A percentile compares a stretch with the other conserved stretches of the same genome.
phyloP scores from a whole-genome alignment of 2,888 invertebrate species.

The Stenodema calcarata region DNA sequence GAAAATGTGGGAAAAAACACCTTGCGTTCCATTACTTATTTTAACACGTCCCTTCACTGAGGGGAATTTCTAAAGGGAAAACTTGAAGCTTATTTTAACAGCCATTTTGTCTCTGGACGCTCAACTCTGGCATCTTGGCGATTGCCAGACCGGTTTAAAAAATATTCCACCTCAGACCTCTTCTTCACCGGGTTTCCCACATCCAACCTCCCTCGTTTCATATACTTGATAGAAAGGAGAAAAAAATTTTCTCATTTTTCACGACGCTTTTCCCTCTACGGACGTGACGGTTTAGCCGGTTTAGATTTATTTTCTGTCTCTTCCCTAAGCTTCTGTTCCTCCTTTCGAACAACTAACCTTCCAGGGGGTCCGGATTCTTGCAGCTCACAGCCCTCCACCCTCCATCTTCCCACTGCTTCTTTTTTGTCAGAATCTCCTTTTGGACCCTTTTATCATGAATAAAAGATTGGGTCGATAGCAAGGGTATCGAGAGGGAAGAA shows the following conservation, averaged over 20 bases:
- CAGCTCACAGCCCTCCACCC: neutral
- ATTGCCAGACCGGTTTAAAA: too few relatives aligned
- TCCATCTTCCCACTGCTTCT: neutral
- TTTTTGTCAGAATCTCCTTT: neutral
- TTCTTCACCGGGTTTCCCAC: too few relatives aligned
- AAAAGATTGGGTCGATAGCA: conserved; percentile 21
- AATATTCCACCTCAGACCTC: too few relatives aligned
- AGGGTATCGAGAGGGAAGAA: neutral
- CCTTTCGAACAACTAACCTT: neutral
- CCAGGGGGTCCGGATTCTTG: neutral
- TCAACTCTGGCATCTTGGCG: too few relatives aligned
- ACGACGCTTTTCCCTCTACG: neutral
- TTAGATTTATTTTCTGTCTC: neutral
- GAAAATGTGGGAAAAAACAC: too few relatives aligned
- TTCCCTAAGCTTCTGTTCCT: neutral
- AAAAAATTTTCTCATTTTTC: neutral
- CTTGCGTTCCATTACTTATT: too few relatives aligned
- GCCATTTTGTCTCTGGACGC: too few relatives aligned
- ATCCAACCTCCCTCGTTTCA: neutral
- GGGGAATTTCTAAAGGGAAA: too few relatives aligned
- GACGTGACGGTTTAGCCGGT: neutral
- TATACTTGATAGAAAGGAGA: neutral
- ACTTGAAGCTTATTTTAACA: too few relatives aligned
- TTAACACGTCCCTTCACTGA: too few relatives aligned
- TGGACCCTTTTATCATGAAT: conserved; percentile 22